Conservation (phyloP, 2,888 invertebrate genomes). For the Eremobia ochroleuca region DNA sequence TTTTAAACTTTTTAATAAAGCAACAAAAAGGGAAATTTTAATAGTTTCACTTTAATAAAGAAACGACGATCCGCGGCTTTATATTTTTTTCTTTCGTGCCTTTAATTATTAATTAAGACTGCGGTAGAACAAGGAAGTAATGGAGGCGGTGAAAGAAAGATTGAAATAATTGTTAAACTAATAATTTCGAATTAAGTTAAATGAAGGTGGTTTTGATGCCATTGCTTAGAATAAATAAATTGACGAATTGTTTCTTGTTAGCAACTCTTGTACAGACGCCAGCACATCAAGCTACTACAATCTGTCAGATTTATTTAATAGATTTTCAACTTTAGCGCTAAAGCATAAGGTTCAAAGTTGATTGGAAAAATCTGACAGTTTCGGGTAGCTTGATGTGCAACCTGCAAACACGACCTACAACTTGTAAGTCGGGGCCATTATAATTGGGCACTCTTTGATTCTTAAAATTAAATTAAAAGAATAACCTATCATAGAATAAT, state of each 20-base stretch:
- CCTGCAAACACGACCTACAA: too few relatives aligned
- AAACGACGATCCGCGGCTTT: conserved; percentile 71
- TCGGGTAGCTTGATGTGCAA: too few relatives aligned
- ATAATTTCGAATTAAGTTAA: neutral
- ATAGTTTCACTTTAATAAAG: conserved; percentile 85
- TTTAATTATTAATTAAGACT: conserved; percentile 85
- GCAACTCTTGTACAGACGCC: too few relatives aligned
- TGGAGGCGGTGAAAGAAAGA: conserved; percentile 74
- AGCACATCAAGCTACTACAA: too few relatives aligned
- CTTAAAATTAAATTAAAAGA: neutral
- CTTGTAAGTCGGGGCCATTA: too few relatives aligned
- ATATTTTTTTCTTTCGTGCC: conserved; percentile 76
- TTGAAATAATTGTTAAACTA: neutral
- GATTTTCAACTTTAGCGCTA: too few relatives aligned
- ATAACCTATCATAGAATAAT: neutral
- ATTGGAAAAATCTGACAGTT: too few relatives aligned
- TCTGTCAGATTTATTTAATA: too few relatives aligned
- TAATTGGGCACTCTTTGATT: too few relatives aligned
- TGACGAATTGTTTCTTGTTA: neutral
- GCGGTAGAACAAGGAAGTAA: conserved; percentile 75
- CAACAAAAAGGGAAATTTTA: conserved; percentile 77
- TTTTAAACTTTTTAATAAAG: conserved; percentile 77
- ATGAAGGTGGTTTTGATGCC: neutral
- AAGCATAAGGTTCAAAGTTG: too few relatives aligned
- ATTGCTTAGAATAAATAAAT: neutral